A percentile compares a stretch with the other conserved stretches of the same genome.
Evolutionary conservation across 2,113 vertebrate species (phyloP).

Genomic region (Oreocharis arfaki): DNA sequence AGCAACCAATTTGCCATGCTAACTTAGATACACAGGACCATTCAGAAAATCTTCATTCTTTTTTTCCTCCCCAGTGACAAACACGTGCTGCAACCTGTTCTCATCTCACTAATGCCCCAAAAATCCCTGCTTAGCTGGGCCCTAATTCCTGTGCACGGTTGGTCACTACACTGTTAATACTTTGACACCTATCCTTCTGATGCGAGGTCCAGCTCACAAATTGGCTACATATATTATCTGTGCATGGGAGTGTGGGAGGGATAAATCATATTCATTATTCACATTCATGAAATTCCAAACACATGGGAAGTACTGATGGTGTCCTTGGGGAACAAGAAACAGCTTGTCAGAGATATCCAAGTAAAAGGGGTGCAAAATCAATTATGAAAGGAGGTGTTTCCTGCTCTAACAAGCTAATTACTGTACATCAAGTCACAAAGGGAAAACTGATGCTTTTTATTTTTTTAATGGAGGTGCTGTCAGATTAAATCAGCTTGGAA

Average conservation of each 20-base stretch:
- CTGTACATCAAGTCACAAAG: constrained; percentile 68
- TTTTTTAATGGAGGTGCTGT: constrained; percentile 66
- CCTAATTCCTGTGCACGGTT: not conserved
- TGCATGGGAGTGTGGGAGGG: constrained; percentile 47
- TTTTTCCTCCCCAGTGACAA: not conserved
- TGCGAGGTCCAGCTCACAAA: constrained; percentile 33
- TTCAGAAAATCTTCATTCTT: constrained; percentile 40
- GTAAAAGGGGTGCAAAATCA: constrained; percentile 71
- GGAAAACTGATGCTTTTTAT: constrained; percentile 68
- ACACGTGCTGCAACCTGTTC: not conserved
- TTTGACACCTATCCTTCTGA: not conserved
- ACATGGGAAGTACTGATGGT: constrained; percentile 66
- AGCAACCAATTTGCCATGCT: constrained; percentile 59
- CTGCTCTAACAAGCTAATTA: constrained; percentile 70
- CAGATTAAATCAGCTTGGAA: constrained; percentile 61
- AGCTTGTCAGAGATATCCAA: constrained; percentile 68
- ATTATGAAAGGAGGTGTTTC: constrained; percentile 71
- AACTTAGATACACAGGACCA: constrained; percentile 30
- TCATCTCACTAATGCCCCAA: not conserved
- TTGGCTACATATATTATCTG: constrained; percentile 53
- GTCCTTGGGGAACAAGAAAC: constrained; percentile 66
- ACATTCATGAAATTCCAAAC: constrained; percentile 68
- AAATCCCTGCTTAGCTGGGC: not conserved
- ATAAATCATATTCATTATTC: constrained; percentile 69
- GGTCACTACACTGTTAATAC: not conserved